Evolutionary conservation across 2,888 invertebrate genomes (phyloP).

Genomic region (Leucophora obtusa): DNA sequence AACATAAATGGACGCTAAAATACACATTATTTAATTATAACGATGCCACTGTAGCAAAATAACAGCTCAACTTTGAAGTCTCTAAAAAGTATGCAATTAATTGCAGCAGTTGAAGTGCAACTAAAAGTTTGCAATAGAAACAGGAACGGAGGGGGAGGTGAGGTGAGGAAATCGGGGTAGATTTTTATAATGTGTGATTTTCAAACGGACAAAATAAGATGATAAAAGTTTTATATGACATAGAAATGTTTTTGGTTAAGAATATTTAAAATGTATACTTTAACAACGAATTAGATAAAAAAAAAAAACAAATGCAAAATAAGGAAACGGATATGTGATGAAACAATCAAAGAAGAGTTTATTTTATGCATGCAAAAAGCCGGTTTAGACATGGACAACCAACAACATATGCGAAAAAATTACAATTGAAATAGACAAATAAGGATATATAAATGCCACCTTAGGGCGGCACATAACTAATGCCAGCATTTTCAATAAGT

Average conservation of each 20-base stretch:
- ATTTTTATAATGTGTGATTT: not conserved
- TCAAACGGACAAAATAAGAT: conserved; percentile 39
- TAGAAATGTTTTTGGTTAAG: no score
- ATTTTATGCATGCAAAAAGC: no score
- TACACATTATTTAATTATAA: conserved; percentile 47
- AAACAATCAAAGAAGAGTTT: conserved; percentile 3
- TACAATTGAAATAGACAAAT: not conserved
- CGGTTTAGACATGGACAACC: conserved; percentile 17
- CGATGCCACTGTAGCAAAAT: conserved; percentile 14
- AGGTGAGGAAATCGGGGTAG: not conserved
- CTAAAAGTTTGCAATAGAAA: conserved; percentile 29
- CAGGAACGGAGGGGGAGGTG: not conserved
- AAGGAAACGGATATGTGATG: not conserved
- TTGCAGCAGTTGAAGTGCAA: conserved; percentile 32
- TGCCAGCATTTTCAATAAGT: no score
- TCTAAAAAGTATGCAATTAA: conserved; percentile 58
- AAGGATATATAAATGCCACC: no score
- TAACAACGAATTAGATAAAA: not conserved
- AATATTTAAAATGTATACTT: not conserved
- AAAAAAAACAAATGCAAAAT: not conserved
- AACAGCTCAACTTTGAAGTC: conserved; percentile 35
- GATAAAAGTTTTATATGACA: not conserved
- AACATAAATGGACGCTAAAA: not conserved
- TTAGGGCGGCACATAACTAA: no score
- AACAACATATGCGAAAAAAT: conserved; percentile 19